Base-by-base conservation (phyloP, 1,140 invertebrate species). In the Zeugodacus cucurbitae region DNA sequence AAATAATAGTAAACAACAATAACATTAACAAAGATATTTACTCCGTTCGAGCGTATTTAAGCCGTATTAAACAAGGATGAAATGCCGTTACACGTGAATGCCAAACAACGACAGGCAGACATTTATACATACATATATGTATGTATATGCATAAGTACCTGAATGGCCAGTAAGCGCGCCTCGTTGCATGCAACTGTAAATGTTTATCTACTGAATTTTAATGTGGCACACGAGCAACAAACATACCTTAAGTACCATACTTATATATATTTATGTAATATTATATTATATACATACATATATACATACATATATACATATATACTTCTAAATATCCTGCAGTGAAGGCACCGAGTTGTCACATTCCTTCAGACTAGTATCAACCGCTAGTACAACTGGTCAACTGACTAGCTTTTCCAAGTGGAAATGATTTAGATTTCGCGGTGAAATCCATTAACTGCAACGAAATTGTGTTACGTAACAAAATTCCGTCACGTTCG, bases 1-100 rank as follows among this genome's bases (percentile, higher is more conserved):
- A 82, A 62, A 82, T 82, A 82, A 82, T 37, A 48, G n/a, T 82
- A 48, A 82, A 48, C 74, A 82, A 82, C 74, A 82, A 82, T 82
- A 48, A 48, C n/a, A 48, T 34, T 48, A 48, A 82, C 74, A 48
- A 37, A 48, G 74, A 82, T 82, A 82, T 54, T 44, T 22, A 11
- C 41, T 82, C 41, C 41, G 3, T 82, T 48, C 74, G 41, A 48
- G 74, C 74, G 74, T 82, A 82, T 82, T 82, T 82, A 82, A 82
- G 74, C 74, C 74, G 74, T 26, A 82, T 82, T 82, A 82, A 82
- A 54, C 74, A 82, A 82, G 74, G 41, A 82, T 29, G 74, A 82
- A 82, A 82, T 82, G 74, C 74, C 74, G 44, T 37, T 82, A 54
- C 74, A 82, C 22, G 34, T 7, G 44, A 82, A 37, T 41, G 74